A percentile compares a stretch with the other conserved stretches of the same genome.
Evolutionary conservation across 2,888 invertebrate species (phyloP).

Genomic region (Cryptophagus acutangulus): DNA sequence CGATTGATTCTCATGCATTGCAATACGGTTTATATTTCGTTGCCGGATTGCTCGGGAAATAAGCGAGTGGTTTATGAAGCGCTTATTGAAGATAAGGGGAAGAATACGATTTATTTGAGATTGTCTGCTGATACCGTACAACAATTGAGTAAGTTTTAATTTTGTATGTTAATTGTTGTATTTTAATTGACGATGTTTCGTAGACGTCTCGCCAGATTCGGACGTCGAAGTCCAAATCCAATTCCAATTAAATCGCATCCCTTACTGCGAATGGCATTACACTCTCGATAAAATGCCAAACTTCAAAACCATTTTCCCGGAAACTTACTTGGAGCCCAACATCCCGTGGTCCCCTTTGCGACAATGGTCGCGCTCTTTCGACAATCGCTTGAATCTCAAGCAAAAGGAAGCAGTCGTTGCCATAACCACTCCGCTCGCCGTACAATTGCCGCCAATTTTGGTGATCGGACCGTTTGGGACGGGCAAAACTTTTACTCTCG

Average conservation of each 20-base stretch:
- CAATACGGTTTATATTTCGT: conserved; percentile 56
- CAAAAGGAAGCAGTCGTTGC: conserved; percentile 75
- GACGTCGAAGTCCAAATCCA: conserved; percentile 68
- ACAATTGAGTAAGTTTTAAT: conserved; percentile 12
- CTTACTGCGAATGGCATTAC: conserved; percentile 80
- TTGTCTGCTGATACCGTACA: conserved; percentile 33
- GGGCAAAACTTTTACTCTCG: conserved; percentile 80
- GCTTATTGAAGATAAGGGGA: conserved; percentile 68
- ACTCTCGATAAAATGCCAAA: conserved; percentile 72
- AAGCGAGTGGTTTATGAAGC: conserved; percentile 64
- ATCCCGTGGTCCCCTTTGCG: conserved; percentile 67
- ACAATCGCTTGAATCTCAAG: conserved; percentile 65
- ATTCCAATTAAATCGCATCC: conserved; percentile 73
- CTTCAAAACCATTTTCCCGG: conserved; percentile 62
- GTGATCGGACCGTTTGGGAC: conserved; percentile 80
- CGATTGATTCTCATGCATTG: conserved; percentile 73
- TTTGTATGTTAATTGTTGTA: neutral
- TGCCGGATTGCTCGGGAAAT: conserved; percentile 12
- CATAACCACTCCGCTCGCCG: conserved; percentile 62
- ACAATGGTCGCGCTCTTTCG: conserved; percentile 62
- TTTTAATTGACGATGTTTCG: neutral
- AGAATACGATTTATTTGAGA: conserved; percentile 70
- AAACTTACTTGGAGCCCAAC: conserved; percentile 56
- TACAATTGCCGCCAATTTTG: conserved; percentile 64
- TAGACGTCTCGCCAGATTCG: conserved; percentile 50